These are phyloP conservation scores for Scolanthus callimorphus DNA, from an alignment of 92 coral and sea anemone genomes.

Conservation along the genomic window DNA sequence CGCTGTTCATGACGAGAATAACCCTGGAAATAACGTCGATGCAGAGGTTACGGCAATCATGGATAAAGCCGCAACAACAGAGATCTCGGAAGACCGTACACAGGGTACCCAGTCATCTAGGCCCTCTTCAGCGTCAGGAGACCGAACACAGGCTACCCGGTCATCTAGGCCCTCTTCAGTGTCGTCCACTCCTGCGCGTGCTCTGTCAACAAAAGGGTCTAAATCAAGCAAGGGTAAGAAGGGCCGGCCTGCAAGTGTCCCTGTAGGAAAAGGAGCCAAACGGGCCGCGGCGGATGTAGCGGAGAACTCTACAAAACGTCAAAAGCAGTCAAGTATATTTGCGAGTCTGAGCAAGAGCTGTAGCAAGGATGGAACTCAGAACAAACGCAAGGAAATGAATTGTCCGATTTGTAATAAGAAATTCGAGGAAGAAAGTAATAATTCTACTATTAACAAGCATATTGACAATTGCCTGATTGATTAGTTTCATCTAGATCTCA, in stretches of 20 bases:
- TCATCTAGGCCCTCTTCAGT: background rate
- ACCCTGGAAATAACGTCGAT: background rate
- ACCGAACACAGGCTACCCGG: background rate
- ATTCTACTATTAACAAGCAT: conserved; percentile 74
- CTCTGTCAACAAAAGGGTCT: conserved; percentile 59
- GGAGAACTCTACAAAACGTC: background rate
- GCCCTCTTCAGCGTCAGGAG: background rate
- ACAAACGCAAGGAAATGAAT: conserved; percentile 14
- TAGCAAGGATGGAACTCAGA: background rate
- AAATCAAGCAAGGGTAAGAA: conserved; percentile 54
- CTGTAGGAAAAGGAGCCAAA: conserved; percentile 3
- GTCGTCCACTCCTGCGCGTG: conserved; percentile 8
- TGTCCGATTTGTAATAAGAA: conserved; percentile 82
- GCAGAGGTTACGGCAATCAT: background rate
- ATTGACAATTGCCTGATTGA: conserved; percentile 79
- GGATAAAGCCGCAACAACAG: background rate
- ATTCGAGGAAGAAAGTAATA: conserved; percentile 60
- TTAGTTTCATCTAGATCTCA: too few species aligned
- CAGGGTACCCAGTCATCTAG: background rate
- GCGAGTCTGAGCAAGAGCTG: conserved; percentile 9
- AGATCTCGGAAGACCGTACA: background rate
- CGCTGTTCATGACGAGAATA: background rate
- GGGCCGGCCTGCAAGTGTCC: conserved; percentile 6
- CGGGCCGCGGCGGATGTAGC: background rate
- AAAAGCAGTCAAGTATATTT: conserved; percentile 57